Evolutionary conservation across 1,140 invertebrate species (phyloP).

Genomic region (Sminthurides bifidus): DNA sequence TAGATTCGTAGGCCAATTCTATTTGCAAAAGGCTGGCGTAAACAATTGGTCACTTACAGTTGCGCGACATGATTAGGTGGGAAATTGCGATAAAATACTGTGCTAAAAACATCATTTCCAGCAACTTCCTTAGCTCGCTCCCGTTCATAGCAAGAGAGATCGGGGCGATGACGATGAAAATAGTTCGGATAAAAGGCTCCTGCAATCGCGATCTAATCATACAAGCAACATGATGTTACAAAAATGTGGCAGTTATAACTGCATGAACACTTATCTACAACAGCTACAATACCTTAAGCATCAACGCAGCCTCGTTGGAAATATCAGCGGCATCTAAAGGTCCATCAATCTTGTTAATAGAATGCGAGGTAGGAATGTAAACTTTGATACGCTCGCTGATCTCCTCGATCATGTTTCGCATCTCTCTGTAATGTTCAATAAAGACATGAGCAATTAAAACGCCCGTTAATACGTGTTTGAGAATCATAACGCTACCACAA

Average conservation of each 20-base stretch:
- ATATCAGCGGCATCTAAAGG: neutral
- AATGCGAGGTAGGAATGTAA: too few relatives aligned
- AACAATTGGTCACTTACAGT: conserved; percentile 46
- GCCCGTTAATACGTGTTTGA: too few relatives aligned
- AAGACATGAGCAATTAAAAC: conserved; percentile 4
- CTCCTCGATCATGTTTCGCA: conserved; percentile 12
- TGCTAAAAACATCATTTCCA: conserved; percentile 60
- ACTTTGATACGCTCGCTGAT: conserved; percentile 19
- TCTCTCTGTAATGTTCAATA: conserved; percentile 17
- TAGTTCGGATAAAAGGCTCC: conserved; percentile 89
- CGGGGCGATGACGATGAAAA: conserved; percentile 47
- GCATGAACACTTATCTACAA: too few relatives aligned
- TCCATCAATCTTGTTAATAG: too few relatives aligned
- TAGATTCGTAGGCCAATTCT: too few relatives aligned
- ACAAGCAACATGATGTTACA: neutral
- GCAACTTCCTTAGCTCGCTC: conserved; percentile 48
- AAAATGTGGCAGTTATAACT: neutral
- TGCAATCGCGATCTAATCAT: conserved; percentile 50
- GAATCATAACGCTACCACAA: conserved; percentile 45
- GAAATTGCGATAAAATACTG: conserved; percentile 61
- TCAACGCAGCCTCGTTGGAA: conserved; percentile 11
- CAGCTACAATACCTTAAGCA: conserved; percentile 21
- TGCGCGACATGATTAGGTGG: conserved; percentile 55
- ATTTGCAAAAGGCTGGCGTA: too few relatives aligned
- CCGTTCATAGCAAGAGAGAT: conserved; percentile 45